A percentile compares a stretch with the other conserved stretches of the same genome.
Evolutionary conservation across 2,113 vertebrate genomes (phyloP).

Genomic region (Elephantulus edwardii): DNA sequence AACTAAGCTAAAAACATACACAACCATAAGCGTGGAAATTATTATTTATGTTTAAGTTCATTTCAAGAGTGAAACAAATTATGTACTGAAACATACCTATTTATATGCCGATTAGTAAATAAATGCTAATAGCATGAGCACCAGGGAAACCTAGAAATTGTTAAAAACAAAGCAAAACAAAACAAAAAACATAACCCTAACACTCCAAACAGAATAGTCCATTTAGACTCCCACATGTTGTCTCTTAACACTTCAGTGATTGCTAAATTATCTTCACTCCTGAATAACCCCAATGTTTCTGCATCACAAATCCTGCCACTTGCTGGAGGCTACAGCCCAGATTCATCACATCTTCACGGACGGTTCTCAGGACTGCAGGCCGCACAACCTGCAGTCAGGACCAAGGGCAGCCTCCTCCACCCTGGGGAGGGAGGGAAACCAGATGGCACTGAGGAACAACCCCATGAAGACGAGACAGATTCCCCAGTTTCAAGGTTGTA

Average conservation of each 20-base stretch:
- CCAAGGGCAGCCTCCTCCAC: conserved; percentile 2
- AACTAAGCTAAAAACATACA: neutral
- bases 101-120: conserved; percentile 59
- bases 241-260: conserved; percentile 79
- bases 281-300: conserved; percentile 57
- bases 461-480: neutral
- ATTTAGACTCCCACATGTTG: conserved; percentile 70
- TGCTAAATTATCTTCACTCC: conserved; percentile 78
- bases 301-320: conserved; percentile 66
- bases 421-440: neutral
- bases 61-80: conserved; percentile 1
- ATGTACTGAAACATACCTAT: neutral
- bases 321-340: conserved; percentile 53
- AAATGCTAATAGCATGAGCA: conserved; percentile 45
- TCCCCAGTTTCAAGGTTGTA: conserved; percentile 38
- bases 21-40: neutral
- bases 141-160: neutral
- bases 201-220: conserved; percentile 44
- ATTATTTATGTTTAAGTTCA: conserved; percentile 35
- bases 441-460: neutral
- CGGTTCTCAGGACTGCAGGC: neutral
- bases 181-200: neutral
- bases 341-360: conserved; percentile 30
- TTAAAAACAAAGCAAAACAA: neutral
- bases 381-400: conserved; percentile 45